phyloP scores from a whole-genome alignment of 2,113 vertebrate genomes.

The Gadus macrocephalus region DNA sequence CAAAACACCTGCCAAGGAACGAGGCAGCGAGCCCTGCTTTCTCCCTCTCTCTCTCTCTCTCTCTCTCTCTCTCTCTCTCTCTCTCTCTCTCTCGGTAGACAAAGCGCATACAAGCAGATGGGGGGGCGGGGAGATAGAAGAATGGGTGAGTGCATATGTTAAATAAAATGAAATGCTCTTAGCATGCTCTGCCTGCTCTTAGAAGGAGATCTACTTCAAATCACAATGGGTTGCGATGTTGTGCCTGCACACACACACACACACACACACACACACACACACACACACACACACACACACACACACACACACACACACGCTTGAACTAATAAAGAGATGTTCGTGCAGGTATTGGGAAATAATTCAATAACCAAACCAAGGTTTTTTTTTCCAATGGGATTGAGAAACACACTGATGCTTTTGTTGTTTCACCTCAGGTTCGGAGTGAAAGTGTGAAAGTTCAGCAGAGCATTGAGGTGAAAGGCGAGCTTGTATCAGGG shows the following conservation, averaged over 20 bases:
- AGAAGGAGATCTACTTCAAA: too few species aligned
- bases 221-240: too few species aligned
- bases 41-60: constrained; percentile 1
- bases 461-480: constrained; percentile 33
- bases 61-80: constrained; percentile 32
- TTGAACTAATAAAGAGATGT: too few species aligned
- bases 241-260: not conserved
- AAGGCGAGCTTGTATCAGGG: constrained; percentile 44
- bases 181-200: too few species aligned
- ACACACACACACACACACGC: not conserved
- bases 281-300: not conserved
- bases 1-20: constrained; percentile 61
- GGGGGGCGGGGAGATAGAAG: constrained; percentile 30
- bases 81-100: constrained; percentile 33
- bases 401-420: not conserved
- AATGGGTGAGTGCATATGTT: constrained; percentile 44
- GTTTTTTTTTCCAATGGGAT: not conserved
- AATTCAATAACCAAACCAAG: not conserved
- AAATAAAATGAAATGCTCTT: constrained; percentile 30
- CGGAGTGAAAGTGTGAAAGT: constrained; percentile 24
- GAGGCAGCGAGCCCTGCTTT: constrained; percentile 36
- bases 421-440: constrained; percentile 8
- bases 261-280: not conserved
- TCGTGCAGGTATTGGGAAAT: too few species aligned
- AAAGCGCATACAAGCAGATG: constrained; percentile 23